Percentiles rank a stretch among this genome's conserved stretches.
Conservation (phyloP, 2,113 vertebrate species). For the Dolichotis patagonum region DNA sequence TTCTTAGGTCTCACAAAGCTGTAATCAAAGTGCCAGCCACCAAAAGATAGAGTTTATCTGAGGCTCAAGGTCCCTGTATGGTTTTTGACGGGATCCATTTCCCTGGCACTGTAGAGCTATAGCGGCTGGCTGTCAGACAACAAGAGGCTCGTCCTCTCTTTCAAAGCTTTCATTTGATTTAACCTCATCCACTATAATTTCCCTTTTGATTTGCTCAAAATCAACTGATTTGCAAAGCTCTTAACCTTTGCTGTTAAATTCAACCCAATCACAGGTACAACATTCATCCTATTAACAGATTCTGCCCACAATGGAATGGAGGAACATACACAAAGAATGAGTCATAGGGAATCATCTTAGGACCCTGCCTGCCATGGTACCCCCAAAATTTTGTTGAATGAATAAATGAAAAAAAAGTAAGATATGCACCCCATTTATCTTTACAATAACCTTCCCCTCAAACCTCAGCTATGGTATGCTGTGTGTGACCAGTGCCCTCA, state of each 20-base stretch:
- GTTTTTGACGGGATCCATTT: neutral
- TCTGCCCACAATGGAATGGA: neutral
- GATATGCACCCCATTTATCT: neutral
- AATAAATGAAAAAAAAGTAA: neutral
- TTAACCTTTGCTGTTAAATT: neutral
- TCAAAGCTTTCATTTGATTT: neutral
- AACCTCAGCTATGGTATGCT: neutral
- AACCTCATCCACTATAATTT: neutral
- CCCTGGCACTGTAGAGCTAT: neutral
- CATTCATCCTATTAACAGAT: neutral
- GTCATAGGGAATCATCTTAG: neutral
- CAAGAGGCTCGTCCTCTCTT: neutral
- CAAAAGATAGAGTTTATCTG: neutral
- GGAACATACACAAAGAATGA: neutral
- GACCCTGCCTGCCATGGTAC: neutral
- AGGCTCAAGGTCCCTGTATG: neutral
- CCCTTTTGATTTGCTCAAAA: constrained; percentile 16
- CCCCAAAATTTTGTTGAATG: neutral
- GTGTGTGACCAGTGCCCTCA: neutral
- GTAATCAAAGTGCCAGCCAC: neutral
- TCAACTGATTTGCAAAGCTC: neutral
- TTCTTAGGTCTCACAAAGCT: neutral
- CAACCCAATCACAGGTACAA: neutral
- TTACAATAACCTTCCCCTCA: neutral
- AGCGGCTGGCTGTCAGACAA: neutral